Base-by-base conservation (phyloP, 2,888 invertebrate genomes). In the Eupithecia abbreviata region DNA sequence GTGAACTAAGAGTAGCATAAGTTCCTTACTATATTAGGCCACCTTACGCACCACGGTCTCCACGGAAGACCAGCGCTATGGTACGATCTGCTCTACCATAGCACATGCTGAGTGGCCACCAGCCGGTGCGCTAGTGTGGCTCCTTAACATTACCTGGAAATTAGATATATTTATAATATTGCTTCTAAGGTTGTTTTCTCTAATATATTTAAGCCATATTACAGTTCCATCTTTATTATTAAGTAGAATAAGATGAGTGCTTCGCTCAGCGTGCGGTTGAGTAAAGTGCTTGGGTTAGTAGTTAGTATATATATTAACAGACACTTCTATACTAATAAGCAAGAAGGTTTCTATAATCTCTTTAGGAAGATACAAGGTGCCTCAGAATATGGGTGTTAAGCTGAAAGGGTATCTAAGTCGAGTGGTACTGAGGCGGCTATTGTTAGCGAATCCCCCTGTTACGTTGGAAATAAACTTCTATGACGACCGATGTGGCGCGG, bases 251-350 rank as follows among this genome's bases (percentile, higher is more conserved):
- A 58, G 58, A 58, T 58, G 62, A 62, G 62, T 62, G 18, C 4
- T 62, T 62, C 62, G 62, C 62, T 30, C 62, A 62, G 62, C 62
- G 30, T 62, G 30, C 62, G 62, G 62, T 62, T 62, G 10, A 62
- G 62, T 62, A 30, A 30, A 62, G 62, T 62, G 62, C 62, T 18
- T 1, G 62, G 10, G 10, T 9, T 62, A 62, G 10, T 47, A 62
- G 10, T 9, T 62, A 62, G 10, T 47, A 62, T 62, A 30, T 18
- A 58, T 58, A 62, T 18, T 58, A 62, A 30, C 30, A 62, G 62
- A 30, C 30, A 62, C 30, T 18, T 30, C 12, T 30, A 58, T 18
- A 18, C 55, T 18, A 62, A 62, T 62, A 12, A 10, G 12, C 12
- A 30, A 62, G 62, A 30, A 62, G 62, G 18, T 6, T 62, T 62